A percentile compares a stretch with the other conserved stretches of the same genome.
These are phyloP conservation scores for Avahi laniger DNA, from an alignment of 2,797 vertebrate species.

Conservation along the genomic window DNA sequence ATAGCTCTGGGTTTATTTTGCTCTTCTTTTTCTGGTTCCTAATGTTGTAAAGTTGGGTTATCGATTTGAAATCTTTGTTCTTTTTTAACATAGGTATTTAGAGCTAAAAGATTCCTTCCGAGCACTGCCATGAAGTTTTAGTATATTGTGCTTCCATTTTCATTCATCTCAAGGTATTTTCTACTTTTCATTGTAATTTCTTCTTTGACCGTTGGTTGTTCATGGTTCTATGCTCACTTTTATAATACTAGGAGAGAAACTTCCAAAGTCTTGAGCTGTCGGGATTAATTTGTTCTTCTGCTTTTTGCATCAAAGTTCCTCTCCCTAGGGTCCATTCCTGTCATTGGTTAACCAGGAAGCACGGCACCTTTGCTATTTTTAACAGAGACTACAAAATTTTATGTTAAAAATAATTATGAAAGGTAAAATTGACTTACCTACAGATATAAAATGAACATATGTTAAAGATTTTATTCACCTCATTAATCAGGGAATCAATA, in stretches of 20 bases:
- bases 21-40: background rate
- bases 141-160: background rate
- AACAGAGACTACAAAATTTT: background rate
- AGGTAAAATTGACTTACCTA: background rate
- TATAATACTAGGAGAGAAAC: background rate
- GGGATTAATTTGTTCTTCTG: background rate
- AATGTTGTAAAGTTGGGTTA: background rate
- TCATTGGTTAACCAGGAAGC: background rate
- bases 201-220: background rate
- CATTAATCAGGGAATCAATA: background rate
- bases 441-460: background rate
- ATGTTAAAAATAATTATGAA: background rate
- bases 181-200: background rate
- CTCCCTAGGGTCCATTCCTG: background rate
- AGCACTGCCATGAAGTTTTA: background rate
- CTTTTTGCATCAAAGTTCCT: background rate
- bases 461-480: constrained; percentile 31
- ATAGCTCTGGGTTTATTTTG: background rate
- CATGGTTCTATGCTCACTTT: background rate
- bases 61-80: background rate
- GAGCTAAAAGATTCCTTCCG: background rate
- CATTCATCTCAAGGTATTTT: background rate
- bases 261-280: background rate
- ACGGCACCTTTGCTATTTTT: background rate
- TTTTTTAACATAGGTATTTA: background rate